phyloP scores from a whole-genome alignment of 1,140 invertebrate genomes.

The Centruroides sculpturatus region DNA sequence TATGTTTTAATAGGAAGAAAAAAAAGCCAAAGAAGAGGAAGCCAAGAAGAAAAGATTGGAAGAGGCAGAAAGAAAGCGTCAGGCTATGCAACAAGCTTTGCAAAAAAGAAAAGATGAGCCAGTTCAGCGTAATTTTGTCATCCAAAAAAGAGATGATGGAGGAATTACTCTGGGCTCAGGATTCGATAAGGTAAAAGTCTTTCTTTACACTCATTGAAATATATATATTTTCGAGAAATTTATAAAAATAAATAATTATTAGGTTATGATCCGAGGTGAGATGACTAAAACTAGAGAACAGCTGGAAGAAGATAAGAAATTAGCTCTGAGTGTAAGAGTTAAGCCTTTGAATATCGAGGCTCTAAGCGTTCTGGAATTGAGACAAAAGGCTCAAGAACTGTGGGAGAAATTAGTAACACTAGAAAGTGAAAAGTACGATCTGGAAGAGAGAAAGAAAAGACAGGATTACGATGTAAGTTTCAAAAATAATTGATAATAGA shows the following conservation, averaged over 20 bases:
- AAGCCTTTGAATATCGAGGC: constrained; percentile 75
- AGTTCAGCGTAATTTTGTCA: constrained; percentile 73
- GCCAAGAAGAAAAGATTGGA: constrained; percentile 85
- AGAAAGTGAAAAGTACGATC: constrained; percentile 98
- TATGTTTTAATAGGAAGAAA: constrained; percentile 19
- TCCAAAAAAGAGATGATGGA: constrained; percentile 61
- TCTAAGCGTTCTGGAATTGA: constrained; percentile 55
- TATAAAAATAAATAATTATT: too few relatives aligned
- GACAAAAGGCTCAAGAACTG: constrained; percentile 78
- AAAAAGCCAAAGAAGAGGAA: constrained; percentile 37
- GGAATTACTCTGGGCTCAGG: constrained; percentile 23
- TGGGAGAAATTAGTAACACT: constrained; percentile 90
- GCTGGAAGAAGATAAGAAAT: constrained; percentile 95
- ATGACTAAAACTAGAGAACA: constrained; percentile 98
- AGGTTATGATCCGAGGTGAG: constrained; percentile 67
- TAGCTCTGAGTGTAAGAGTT: constrained; percentile 88
- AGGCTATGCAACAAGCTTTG: constrained; percentile 30
- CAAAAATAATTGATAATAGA: background rate
- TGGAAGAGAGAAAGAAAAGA: constrained; percentile 96
- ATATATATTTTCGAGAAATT: background rate
- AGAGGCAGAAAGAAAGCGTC: constrained; percentile 86
- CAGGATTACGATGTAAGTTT: constrained; percentile 96
- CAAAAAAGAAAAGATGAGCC: constrained; percentile 14
- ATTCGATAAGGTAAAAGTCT: constrained; percentile 17
- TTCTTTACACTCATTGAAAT: background rate